These are phyloP conservation scores for Ostrea denselamellosa DNA, from an alignment of 1,140 invertebrate species.

Conservation along the genomic window DNA sequence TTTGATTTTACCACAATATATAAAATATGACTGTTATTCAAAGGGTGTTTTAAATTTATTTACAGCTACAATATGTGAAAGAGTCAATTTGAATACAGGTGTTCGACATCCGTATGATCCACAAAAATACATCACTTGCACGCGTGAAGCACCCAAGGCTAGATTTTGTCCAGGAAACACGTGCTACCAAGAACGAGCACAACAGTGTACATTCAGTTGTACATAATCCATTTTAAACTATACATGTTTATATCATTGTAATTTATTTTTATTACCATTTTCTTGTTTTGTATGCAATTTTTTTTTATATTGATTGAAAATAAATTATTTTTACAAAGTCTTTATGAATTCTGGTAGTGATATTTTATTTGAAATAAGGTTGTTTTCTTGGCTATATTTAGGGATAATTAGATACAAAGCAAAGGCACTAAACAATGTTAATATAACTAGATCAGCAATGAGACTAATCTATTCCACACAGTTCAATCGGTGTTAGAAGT, in stretches of 20 bases:
- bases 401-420: too few species aligned
- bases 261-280: conserved; percentile 1
- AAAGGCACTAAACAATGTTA: too few species aligned
- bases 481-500: too few species aligned
- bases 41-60: background rate
- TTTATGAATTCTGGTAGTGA: background rate
- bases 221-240: background rate
- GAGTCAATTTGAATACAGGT: background rate
- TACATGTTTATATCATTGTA: background rate
- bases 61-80: conserved; percentile 29
- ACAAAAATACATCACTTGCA: conserved; percentile 43
- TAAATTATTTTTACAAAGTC: conserved; percentile 14
- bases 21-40: background rate
- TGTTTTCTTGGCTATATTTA: too few species aligned
- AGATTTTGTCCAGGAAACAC: conserved; percentile 5
- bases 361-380: too few species aligned
- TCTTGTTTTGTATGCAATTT: conserved; percentile 3
- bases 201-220: conserved; percentile 29
- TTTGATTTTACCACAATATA: too few species aligned
- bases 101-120: conserved; percentile 24
- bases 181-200: background rate
- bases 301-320: background rate
- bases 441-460: too few species aligned
- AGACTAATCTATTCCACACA: too few species aligned
- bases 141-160: conserved; percentile 28